Evolutionary conservation across 2,888 invertebrate species (phyloP), one percentile per base, ranked within the genome.

Genomic region (Flabesymbios commensalis): DNA sequence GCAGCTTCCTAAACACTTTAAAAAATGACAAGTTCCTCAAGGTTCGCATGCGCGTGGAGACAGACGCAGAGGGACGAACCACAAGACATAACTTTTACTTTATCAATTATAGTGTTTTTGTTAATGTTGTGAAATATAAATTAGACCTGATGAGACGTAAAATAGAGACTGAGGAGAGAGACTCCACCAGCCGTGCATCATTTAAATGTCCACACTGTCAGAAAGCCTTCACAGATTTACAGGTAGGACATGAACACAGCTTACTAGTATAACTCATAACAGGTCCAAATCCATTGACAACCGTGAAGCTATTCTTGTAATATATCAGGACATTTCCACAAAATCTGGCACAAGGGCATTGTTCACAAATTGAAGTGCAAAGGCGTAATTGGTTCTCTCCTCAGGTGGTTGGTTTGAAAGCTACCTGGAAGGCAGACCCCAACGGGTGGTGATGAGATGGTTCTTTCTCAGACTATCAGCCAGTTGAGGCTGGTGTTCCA

Each of bases 71-170:
- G 84, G 94, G 94, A 3, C 94, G 94, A 85, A 93, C 94, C 33
- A 94, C 93, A 76, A 92, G 94, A 86, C 94, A 95, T 24, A 96
- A 95, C 83, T 97, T 95, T 83, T 97, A 96, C 83, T 97, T 94
- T 78, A 96, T 97, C 73, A 96, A 96, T 84, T 97, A 96, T 83
- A 94, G 94, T 79, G 87, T 87, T 41, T 96, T 96, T 84, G 96
- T 97, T 3, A 97, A 97, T 85, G 94, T 97, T 17, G 93, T 97
- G 0, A 97, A 96, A 83, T 98, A 97, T 84, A 97, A 97, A 85
- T 84, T 98, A 78, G 96, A 97, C 84, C 87, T 94, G 77, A 95
- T 97, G 91, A 87, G 94, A 61, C 92, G 94, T 78, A 89, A 94
- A 72, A 90, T 98, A 87, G 97, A 97, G 83, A 93, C 93, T 0